Base-by-base conservation (phyloP, 2,797 vertebrate genomes). In the Acanthopagrus latus region DNA sequence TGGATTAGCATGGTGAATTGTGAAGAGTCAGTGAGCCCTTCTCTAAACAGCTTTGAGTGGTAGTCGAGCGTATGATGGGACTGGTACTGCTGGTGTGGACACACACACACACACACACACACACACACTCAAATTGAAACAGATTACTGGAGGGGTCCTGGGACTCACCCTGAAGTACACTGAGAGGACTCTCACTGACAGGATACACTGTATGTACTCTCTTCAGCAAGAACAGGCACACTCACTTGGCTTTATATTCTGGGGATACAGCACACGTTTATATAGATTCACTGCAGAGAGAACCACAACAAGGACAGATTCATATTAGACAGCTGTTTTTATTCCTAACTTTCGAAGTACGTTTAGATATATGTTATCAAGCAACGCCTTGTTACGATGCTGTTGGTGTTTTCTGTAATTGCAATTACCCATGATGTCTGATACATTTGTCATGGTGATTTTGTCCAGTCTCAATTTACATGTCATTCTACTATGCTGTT, bases 41-140 rank as follows among this genome's bases (percentile, higher is more conserved):
- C 73, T 85, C 85, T 83, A 82, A 91, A 90, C 87, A 89, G 87
- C 81, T 77, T 74, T 78, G 84, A 80, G 78, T 86, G 87, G 86
- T 78, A 84, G 89, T 78, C 68, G 70, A 90, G 89, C 76, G 46
- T 86, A 73, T 91, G 91, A 93, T 88, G 87, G 88, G 69, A 88
- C 82, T 85, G 80, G 71, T 77, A 76, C 83, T 68, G 71, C 84
- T 89, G 86, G 85, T 82, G 82, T 88, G 78, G 81, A 33, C 33
- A 33, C 29, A 86, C 83, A 86, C 63, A 86, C 76, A 85, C 70
- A 85, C 29, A 7, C 29, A 33, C 29, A 33, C 29, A 33, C 33
- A 33, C 33, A 33, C 33, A 33, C 33, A 33, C 33, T 74, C 74
- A 89, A 88, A 91, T 90, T 89, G 87, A 93, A 94, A 92, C 56